These are phyloP conservation scores for Microctenopoma stevenorrisi DNA, from an alignment of 2,797 vertebrate genomes.

Conservation along the genomic window DNA sequence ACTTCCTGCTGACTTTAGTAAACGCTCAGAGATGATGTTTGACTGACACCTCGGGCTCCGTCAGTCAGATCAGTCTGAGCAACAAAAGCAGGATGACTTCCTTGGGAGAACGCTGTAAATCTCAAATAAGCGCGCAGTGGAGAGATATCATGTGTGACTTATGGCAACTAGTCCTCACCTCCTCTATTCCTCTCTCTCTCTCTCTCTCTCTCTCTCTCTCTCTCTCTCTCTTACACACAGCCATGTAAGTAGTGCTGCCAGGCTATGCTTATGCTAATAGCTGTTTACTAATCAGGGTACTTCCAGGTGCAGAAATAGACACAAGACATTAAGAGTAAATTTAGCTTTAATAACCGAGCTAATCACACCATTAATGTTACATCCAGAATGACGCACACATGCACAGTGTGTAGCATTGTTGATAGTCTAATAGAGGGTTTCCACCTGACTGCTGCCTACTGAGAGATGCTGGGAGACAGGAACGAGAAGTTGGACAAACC, in stretches of 20 bases:
- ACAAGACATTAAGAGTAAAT: slow-evolving; percentile 67
- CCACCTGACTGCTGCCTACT: slow-evolving; percentile 62
- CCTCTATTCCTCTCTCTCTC: slow-evolving; percentile 15
- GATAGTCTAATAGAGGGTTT: slow-evolving; percentile 59
- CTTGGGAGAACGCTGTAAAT: slow-evolving; percentile 54
- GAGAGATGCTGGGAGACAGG: slow-evolving; percentile 65
- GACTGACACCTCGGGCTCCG: slow-evolving; percentile 55
- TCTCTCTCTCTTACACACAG: slow-evolving; percentile 2
- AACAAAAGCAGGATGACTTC: slow-evolving; percentile 55
- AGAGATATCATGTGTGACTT: slow-evolving; percentile 49
- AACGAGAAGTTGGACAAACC: slow-evolving; percentile 63
- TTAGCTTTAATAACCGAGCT: slow-evolving; percentile 74
- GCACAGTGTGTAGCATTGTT: slow-evolving; percentile 29
- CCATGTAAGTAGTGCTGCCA: slow-evolving; percentile 29
- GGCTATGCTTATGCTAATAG: slow-evolving; percentile 62
- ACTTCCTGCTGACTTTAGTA: slow-evolving; percentile 20
- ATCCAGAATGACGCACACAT: slow-evolving; percentile 38
- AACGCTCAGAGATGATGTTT: slow-evolving; percentile 50
- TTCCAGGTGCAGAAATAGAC: slow-evolving; percentile 71
- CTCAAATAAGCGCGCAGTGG: slow-evolving; percentile 47
- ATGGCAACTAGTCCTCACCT: slow-evolving; percentile 43
- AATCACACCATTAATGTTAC: slow-evolving; percentile 64
- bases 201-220: slow-evolving; percentile 1
- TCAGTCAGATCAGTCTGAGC: slow-evolving; percentile 50
- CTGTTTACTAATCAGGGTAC: slow-evolving; percentile 61